Percentiles rank a stretch among this genome's conserved stretches.
These are phyloP conservation scores for Pygocentrus nattereri DNA, from an alignment of 2,797 vertebrate species.

Conservation along the genomic window DNA sequence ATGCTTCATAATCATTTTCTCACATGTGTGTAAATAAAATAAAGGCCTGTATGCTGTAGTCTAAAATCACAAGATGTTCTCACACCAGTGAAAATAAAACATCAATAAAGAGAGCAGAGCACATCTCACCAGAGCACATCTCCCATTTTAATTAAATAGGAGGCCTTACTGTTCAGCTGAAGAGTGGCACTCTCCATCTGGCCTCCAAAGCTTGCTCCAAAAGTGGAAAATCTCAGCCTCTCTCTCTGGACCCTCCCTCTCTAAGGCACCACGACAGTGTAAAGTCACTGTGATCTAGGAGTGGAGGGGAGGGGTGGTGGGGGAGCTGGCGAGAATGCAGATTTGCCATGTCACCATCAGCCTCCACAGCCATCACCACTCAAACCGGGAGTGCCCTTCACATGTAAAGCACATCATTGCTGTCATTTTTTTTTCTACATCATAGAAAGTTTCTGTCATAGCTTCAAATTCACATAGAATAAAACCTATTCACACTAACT, in stretches of 20 bases:
- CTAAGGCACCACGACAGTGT: slow-evolving; percentile 30
- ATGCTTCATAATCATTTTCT: not conserved
- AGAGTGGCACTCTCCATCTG: slow-evolving; percentile 28
- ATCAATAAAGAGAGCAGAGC: slow-evolving; percentile 9
- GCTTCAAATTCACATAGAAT: no score
- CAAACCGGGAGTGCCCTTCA: slow-evolving; percentile 14
- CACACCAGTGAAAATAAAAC: not conserved
- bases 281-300: slow-evolving; percentile 30
- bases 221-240: not conserved
- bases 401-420: not conserved
- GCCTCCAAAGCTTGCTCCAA: slow-evolving; percentile 4
- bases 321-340: slow-evolving; percentile 15
- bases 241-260: slow-evolving; percentile 1
- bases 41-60: not conserved
- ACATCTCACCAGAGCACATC: not conserved
- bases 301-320: not conserved
- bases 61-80: not conserved
- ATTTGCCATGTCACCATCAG: slow-evolving; percentile 11
- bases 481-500: no score
- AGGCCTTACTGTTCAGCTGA: not conserved
- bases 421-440: no score
- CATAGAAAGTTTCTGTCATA: no score
- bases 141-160: not conserved
- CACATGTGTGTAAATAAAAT: not conserved
- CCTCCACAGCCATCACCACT: slow-evolving; percentile 10